phyloP scores from a whole-genome alignment of 2,888 invertebrate genomes.

The Arge pagana region DNA sequence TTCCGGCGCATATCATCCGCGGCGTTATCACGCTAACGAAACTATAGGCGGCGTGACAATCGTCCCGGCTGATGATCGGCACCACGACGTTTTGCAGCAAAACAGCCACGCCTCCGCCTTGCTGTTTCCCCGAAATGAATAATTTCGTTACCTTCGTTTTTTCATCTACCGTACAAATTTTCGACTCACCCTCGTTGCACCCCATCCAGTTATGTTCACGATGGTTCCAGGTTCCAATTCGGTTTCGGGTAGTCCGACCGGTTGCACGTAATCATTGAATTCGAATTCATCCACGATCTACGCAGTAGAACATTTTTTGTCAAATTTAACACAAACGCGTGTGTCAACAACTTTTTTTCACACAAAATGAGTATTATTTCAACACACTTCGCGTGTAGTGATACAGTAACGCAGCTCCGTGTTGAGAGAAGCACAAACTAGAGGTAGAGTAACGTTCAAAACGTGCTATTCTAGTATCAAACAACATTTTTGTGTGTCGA shows the following conservation, averaged over 20 bases:
- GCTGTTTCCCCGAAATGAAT: not conserved
- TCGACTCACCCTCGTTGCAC: slow-evolving; percentile 36
- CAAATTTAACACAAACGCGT: too few species aligned
- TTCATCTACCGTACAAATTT: not conserved
- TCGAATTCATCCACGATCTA: slow-evolving; percentile 12
- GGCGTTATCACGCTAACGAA: slow-evolving; percentile 32
- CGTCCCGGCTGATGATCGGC: slow-evolving; percentile 8
- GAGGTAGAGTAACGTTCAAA: too few species aligned
- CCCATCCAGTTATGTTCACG: slow-evolving; percentile 45
- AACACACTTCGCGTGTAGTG: too few species aligned
- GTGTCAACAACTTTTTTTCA: too few species aligned
- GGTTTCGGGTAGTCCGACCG: not conserved
- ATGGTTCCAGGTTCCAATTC: slow-evolving; percentile 5
- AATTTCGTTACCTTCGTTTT: not conserved
- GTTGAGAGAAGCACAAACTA: too few species aligned
- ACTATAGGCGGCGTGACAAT: slow-evolving; percentile 11
- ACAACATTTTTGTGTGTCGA: too few species aligned
- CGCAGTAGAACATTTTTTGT: too few species aligned
- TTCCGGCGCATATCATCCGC: slow-evolving; percentile 48
- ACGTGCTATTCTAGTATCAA: too few species aligned
- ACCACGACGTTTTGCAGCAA: slow-evolving; percentile 22
- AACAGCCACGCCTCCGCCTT: slow-evolving; percentile 9
- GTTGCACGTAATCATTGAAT: slow-evolving; percentile 9
- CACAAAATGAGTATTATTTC: too few species aligned
- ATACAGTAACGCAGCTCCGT: too few species aligned